A percentile compares a stretch with the other conserved stretches of the same genome.
phyloP scores from a whole-genome alignment of 2,888 invertebrate species.

The Ophioninae sp. region DNA sequence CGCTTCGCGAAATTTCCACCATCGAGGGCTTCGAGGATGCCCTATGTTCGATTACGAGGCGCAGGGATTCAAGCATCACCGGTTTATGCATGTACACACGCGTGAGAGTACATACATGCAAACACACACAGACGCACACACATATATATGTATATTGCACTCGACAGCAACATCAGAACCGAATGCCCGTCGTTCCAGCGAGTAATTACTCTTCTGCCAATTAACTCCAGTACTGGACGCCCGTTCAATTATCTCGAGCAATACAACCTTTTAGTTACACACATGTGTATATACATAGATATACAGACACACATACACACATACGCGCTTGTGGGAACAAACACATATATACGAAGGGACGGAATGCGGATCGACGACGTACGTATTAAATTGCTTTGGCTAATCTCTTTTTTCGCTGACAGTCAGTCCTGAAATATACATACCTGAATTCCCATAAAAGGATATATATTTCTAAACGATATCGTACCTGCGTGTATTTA shows the following conservation, averaged over 20 bases:
- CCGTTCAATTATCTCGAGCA: constrained; percentile 65
- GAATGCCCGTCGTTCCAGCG: constrained; percentile 58
- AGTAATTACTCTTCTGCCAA: constrained; percentile 67
- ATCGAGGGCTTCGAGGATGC: neutral
- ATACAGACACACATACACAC: neutral
- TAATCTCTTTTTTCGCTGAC: neutral
- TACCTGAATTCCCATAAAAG: neutral
- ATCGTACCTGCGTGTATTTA: too few relatives aligned
- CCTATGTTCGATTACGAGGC: neutral
- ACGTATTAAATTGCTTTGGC: neutral
- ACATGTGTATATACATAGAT: too few relatives aligned
- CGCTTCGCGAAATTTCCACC: constrained; percentile 1
- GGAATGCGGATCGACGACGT: constrained; percentile 5
- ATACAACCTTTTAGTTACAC: constrained; percentile 43
- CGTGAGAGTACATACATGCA: too few relatives aligned
- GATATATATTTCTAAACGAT: neutral
- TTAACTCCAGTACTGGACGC: constrained; percentile 63
- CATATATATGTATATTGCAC: neutral
- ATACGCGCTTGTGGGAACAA: too few relatives aligned
- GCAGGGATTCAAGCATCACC: too few relatives aligned
- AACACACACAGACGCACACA: neutral
- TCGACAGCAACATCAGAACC: constrained; percentile 52
- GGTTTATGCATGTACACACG: too few relatives aligned
- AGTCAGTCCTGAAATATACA: neutral
- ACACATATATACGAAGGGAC: neutral